phyloP scores from a whole-genome alignment of 1,140 invertebrate genomes.

The Hestina assimilis region DNA sequence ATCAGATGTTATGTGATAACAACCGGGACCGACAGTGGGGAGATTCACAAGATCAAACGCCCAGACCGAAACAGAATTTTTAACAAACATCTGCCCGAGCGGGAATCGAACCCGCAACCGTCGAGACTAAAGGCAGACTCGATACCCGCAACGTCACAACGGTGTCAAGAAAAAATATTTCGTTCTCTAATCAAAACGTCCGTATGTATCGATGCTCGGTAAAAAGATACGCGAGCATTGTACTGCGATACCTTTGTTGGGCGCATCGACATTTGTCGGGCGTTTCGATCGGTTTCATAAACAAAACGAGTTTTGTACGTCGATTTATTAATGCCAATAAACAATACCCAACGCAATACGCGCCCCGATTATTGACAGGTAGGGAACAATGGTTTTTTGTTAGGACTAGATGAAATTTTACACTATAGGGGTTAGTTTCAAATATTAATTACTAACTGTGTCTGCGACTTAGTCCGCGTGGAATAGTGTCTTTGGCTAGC shows the following conservation, averaged over 20 bases:
- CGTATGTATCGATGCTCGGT: slow-evolving; percentile 36
- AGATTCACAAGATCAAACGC: too few species aligned
- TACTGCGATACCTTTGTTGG: slow-evolving; percentile 51
- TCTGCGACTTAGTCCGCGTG: too few species aligned
- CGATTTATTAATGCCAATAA: slow-evolving; percentile 61
- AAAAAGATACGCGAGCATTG: slow-evolving; percentile 56
- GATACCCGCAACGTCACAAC: too few species aligned
- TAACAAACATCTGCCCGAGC: too few species aligned
- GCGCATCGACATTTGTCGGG: slow-evolving; percentile 60
- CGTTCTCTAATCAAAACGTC: background rate
- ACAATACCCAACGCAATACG: slow-evolving; percentile 43
- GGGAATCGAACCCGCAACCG: too few species aligned
- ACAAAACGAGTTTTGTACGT: slow-evolving; percentile 61
- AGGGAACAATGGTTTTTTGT: slow-evolving; percentile 34
- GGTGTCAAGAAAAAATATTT: background rate
- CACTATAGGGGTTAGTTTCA: background rate
- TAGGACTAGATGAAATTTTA: background rate
- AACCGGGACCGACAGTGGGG: too few species aligned
- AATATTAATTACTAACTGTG: too few species aligned
- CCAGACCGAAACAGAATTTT: too few species aligned
- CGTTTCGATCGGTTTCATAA: slow-evolving; percentile 61
- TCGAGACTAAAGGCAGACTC: too few species aligned
- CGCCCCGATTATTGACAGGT: slow-evolving; percentile 55
- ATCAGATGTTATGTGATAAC: too few species aligned
- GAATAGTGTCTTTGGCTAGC: too few species aligned